Base-by-base conservation (phyloP, 2,888 invertebrate species). In the Bimastos eiseni region DNA sequence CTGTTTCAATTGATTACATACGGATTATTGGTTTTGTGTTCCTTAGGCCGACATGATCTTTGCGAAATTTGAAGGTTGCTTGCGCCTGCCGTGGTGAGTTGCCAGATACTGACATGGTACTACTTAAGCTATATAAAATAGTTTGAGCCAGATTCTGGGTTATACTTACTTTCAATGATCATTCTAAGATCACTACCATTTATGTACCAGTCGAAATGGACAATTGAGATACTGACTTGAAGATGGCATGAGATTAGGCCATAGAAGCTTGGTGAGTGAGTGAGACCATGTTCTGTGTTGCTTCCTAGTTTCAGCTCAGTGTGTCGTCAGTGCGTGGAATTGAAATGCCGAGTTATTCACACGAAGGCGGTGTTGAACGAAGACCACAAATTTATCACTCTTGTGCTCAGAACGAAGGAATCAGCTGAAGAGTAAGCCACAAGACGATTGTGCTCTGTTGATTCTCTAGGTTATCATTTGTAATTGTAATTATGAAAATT, bases 311-410 rank as follows among this genome's bases (percentile, higher is more conserved):
- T 3, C 88, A 91, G 90, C 24, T 37, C 89, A 33, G 89, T 95
- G 86, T 95, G 95, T 92, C 93, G 94, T 89, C 93, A 94, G 83
- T 96, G 96, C 94, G 96, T 96, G 0, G 94, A 94, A 90, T 94
- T 95, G 89, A 95, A 95, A 89, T 96, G 96, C 92, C 95, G 94
- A 90, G 93, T 95, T 88, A 94, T 96, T 33, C 94, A 95, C 70
- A 95, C 95, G 83, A 96, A 96, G 92, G 94, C 94, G 33, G 94
- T 95, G 90, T 94, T 96, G n/a, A 95, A 95, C 83, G 95, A 96
- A 70, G 96, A 96, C 93, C 94, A 95, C 70, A 96, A 96, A 92
- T 94, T 95, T 91, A 95, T 96, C 41, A 83, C 89, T 36, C 89
- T 89, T 11, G 41, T 91, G 13, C 90, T 91, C 70, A 92, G 92